These are phyloP conservation scores for Marisa cornuarietis DNA, from an alignment of 1,140 invertebrate species.

Conservation along the genomic window DNA sequence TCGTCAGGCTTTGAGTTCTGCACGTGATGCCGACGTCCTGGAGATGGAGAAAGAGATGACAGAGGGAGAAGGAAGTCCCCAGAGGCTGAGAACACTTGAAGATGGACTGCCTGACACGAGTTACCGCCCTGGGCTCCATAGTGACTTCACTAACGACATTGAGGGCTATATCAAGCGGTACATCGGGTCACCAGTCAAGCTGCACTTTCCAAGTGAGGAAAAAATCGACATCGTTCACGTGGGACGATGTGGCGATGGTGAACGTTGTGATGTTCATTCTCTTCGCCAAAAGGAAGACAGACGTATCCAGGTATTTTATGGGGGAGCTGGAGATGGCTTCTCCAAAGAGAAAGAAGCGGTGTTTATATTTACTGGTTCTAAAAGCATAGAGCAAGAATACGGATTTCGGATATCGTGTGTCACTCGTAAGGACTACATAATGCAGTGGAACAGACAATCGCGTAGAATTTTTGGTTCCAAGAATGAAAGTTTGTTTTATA, in stretches of 20 bases:
- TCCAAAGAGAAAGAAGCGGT: no score
- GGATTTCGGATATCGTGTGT: no score
- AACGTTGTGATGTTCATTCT: background rate
- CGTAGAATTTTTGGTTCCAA: no score
- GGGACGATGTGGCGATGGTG: background rate
- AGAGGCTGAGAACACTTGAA: background rate
- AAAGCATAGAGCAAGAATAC: no score
- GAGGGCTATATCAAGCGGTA: background rate
- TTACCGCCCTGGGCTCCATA: background rate
- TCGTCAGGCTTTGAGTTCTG: background rate
- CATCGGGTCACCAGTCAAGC: background rate
- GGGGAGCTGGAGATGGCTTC: no score
- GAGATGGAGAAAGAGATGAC: background rate
- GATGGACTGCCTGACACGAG: background rate
- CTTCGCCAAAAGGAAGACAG: no score
- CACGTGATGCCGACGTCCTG: background rate
- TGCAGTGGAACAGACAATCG: no score
- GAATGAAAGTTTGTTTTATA: no score
- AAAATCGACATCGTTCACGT: background rate
- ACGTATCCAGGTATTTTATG: no score
- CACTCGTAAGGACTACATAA: no score
- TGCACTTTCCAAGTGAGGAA: background rate
- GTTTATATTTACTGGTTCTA: no score
- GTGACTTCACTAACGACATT: background rate
- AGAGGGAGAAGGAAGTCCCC: no score